Percentiles rank a stretch among this genome's conserved stretches.
Conservation (phyloP, 2,888 invertebrate genomes). For the Thereva nobilitata region DNA sequence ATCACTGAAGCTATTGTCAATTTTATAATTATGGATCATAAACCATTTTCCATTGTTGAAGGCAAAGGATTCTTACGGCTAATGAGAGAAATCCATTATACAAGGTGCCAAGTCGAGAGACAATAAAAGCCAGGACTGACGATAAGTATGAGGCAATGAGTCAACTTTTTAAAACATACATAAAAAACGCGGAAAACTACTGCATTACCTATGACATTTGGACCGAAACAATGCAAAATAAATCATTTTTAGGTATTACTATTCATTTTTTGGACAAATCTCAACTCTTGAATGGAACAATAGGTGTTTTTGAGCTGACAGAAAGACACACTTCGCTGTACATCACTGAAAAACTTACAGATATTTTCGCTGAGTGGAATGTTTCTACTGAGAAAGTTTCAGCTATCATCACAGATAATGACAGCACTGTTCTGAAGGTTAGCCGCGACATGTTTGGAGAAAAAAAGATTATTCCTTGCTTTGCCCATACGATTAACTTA, state of each 20-base stretch:
- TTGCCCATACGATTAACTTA: slow-evolving; percentile 37
- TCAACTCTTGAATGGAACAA: slow-evolving; percentile 15
- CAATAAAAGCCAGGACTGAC: slow-evolving; percentile 37
- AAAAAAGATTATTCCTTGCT: slow-evolving; percentile 37
- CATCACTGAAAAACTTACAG: background rate
- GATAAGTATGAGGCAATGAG: slow-evolving; percentile 35
- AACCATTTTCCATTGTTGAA: slow-evolving; percentile 37
- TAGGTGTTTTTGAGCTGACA: slow-evolving; percentile 17
- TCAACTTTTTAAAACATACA: slow-evolving; percentile 27
- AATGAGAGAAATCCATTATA: slow-evolving; percentile 40
- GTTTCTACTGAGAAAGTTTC: slow-evolving; percentile 30
- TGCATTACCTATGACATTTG: slow-evolving; percentile 38
- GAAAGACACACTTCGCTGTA: slow-evolving; percentile 20
- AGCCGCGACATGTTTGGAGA: slow-evolving; percentile 33
- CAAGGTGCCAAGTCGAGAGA: slow-evolving; percentile 39
- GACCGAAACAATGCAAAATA: slow-evolving; percentile 37
- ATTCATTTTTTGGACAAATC: slow-evolving; percentile 8
- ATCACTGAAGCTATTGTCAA: slow-evolving; percentile 39
- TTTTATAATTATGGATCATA: slow-evolving; percentile 39
- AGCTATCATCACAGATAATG: slow-evolving; percentile 36
- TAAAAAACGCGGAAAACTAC: slow-evolving; percentile 31
- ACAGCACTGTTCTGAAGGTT: slow-evolving; percentile 28
- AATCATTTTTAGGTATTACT: slow-evolving; percentile 17
- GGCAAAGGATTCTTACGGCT: slow-evolving; percentile 38
- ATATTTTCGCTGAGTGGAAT: slow-evolving; percentile 23